A percentile compares a stretch with the other conserved stretches of the same genome.
These are phyloP conservation scores for Zhuqinia jingwanae DNA, from an alignment of 2,888 invertebrate species.

Conservation along the genomic window DNA sequence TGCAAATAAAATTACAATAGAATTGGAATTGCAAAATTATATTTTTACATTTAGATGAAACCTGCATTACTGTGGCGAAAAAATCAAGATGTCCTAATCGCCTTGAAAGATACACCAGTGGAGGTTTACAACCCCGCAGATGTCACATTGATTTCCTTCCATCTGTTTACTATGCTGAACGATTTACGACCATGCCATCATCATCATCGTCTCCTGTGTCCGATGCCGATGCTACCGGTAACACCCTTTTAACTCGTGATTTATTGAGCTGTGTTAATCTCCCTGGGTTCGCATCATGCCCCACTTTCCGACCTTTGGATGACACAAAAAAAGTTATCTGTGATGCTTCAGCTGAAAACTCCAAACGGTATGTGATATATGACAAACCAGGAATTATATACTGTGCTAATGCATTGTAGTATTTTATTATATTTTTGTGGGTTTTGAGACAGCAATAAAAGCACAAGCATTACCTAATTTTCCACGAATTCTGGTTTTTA, in stretches of 20 bases:
- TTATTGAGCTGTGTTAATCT: constrained; percentile 77
- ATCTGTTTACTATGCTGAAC: constrained; percentile 80
- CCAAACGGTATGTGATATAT: constrained; percentile 80
- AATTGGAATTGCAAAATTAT: too few species aligned
- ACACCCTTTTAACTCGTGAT: constrained; percentile 76
- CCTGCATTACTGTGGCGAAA: constrained; percentile 82
- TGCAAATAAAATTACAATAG: neutral
- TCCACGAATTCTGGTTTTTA: too few species aligned
- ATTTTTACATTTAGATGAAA: constrained; percentile 79
- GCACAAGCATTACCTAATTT: too few species aligned
- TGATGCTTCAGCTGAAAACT: constrained; percentile 82
- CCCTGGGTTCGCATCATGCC: constrained; percentile 81
- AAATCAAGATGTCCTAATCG: constrained; percentile 82
- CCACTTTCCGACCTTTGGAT: constrained; percentile 80
- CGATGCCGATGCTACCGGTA: constrained; percentile 78
- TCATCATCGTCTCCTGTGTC: constrained; percentile 70
- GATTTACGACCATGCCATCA: constrained; percentile 79
- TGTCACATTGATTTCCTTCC: constrained; percentile 83
- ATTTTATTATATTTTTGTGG: too few species aligned
- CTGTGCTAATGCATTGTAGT: too few species aligned
- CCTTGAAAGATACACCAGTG: constrained; percentile 79
- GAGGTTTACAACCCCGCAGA: constrained; percentile 79
- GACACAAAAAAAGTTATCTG: constrained; percentile 81
- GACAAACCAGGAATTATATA: too few species aligned
- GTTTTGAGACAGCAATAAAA: too few species aligned